phyloP scores from a whole-genome alignment of 2,797 vertebrate genomes.

The Coccyzus lansbergi region DNA sequence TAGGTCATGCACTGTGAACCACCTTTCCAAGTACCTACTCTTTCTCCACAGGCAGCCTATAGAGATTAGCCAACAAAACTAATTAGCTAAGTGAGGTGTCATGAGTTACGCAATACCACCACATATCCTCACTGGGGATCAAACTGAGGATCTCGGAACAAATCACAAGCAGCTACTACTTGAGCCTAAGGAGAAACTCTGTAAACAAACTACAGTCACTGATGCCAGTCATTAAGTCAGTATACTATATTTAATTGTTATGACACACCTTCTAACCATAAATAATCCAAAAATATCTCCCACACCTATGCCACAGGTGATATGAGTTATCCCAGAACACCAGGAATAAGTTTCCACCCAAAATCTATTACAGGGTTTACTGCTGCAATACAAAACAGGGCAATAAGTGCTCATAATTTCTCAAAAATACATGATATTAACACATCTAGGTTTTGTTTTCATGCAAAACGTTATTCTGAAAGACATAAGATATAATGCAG shows the following conservation, averaged over 20 bases:
- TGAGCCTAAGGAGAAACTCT: background rate
- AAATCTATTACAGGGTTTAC: background rate
- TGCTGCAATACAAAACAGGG: background rate
- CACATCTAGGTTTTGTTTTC: background rate
- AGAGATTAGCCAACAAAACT: background rate
- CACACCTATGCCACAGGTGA: background rate
- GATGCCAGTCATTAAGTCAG: background rate
- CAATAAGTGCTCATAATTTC: background rate
- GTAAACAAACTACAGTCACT: background rate
- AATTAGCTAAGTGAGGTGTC: background rate
- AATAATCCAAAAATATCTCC: background rate
- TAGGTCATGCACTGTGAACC: background rate
- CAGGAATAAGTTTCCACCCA: background rate
- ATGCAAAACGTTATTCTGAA: background rate
- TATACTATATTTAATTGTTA: background rate
- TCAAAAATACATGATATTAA: background rate
- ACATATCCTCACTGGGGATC: background rate
- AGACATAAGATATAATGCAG: background rate
- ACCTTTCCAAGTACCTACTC: background rate
- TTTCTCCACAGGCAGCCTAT: background rate
- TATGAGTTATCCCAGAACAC: background rate
- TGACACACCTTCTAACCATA: constrained; percentile 21
- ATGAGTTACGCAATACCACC: background rate
- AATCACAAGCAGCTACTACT: background rate
- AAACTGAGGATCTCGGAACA: background rate